phyloP scores from a whole-genome alignment of 2,888 invertebrate genomes.

The Epicampocera succincta region DNA sequence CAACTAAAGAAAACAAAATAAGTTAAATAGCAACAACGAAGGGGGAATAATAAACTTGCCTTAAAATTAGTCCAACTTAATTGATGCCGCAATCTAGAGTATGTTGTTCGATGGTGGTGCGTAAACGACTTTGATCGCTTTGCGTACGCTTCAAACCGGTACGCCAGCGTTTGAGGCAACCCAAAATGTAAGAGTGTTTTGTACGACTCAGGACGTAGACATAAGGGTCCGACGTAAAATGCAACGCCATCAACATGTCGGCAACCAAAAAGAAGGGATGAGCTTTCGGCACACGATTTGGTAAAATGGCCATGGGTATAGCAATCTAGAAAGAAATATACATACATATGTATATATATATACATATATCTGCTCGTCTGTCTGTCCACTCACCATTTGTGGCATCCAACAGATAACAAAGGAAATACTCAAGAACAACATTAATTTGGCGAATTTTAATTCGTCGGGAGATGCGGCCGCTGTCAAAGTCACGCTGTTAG shows the following conservation, averaged over 20 bases:
- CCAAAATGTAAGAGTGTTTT: conserved; percentile 79
- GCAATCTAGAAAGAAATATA: conserved; percentile 83
- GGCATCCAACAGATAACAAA: conserved; percentile 94
- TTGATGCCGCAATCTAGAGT: conserved; percentile 79
- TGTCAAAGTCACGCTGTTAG: conserved; percentile 77
- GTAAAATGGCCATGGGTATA: conserved; percentile 83
- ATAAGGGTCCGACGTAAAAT: conserved; percentile 92
- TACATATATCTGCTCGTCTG: too few species aligned
- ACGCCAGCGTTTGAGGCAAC: conserved; percentile 79
- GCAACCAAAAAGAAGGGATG: conserved; percentile 83
- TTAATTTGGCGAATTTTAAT: conserved; percentile 91
- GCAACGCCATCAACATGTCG: conserved; percentile 89
- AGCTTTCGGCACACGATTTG: conserved; percentile 74
- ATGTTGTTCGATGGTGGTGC: conserved; percentile 78
- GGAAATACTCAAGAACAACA: conserved; percentile 91
- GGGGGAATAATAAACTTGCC: not conserved
- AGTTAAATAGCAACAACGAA: not conserved
- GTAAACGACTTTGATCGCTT: conserved; percentile 80
- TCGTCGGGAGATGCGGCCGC: conserved; percentile 86
- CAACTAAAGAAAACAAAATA: conserved; percentile 7
- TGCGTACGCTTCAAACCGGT: conserved; percentile 78
- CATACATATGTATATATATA: too few species aligned
- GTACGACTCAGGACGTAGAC: conserved; percentile 89
- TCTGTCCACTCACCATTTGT: conserved; percentile 85
- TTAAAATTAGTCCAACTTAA: conserved; percentile 57